Conservation (phyloP, 2,113 vertebrate species). For the Trematomus loennbergii region DNA sequence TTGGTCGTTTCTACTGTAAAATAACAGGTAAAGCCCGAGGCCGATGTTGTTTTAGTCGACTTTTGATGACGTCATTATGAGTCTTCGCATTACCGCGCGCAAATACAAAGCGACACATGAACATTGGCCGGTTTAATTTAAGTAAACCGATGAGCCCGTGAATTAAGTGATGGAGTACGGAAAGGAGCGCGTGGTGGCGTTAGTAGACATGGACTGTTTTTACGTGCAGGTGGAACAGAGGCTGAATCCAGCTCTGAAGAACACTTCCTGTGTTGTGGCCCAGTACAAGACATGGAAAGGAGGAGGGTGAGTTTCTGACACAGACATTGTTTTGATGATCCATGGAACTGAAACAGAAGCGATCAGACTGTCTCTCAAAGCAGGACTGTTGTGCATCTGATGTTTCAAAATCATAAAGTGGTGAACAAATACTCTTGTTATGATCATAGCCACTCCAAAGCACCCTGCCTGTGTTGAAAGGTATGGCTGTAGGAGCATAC, state of each 20-base stretch:
- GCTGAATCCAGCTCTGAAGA: constrained; percentile 87
- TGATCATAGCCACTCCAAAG: neutral
- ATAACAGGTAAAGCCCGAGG: no score
- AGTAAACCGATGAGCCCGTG: rapidly evolving
- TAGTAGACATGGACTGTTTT: constrained; percentile 98
- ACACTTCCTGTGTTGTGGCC: constrained; percentile 92
- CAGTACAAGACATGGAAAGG: constrained; percentile 98
- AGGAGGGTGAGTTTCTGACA: constrained; percentile 89
- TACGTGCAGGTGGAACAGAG: constrained; percentile 98
- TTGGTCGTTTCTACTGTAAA: no score
- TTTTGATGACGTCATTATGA: constrained; percentile 65
- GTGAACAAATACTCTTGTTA: neutral
- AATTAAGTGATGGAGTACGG: constrained; percentile 84
- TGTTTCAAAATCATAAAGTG: neutral
- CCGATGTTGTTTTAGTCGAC: constrained; percentile 33
- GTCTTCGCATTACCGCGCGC: constrained; percentile 6
- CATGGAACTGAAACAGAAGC: neutral
- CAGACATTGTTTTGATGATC: neutral
- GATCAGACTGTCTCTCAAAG: neutral
- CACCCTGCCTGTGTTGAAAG: neutral
- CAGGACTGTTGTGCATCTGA: neutral
- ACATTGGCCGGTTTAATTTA: neutral
- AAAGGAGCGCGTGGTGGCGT: constrained; percentile 89
- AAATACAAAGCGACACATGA: constrained; percentile 22
- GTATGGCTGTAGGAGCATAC: no score